Evolutionary conservation across 2,888 invertebrate genomes (phyloP).

Genomic region (Clivina fossor): DNA sequence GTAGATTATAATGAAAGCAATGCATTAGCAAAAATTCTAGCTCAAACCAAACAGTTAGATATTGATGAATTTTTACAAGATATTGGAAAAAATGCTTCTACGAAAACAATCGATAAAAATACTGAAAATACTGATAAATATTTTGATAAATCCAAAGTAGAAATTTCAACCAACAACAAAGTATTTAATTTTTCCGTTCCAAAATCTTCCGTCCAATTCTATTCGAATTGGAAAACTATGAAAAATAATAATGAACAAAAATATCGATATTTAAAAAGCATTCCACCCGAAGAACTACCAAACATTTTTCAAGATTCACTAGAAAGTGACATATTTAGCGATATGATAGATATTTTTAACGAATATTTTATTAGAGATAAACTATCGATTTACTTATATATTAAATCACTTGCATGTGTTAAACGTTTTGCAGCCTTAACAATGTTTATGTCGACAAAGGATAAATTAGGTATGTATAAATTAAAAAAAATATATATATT

Average conservation of each 20-base stretch:
- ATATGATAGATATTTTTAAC: conserved; percentile 58
- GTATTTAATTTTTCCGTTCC: conserved; percentile 54
- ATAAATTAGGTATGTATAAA: conserved; percentile 59
- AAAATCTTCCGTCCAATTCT: conserved; percentile 67
- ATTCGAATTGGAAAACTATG: conserved; percentile 63
- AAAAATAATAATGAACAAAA: conserved; percentile 56
- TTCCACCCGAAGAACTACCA: conserved; percentile 61
- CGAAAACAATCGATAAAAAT: neutral
- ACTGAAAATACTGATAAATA: neutral
- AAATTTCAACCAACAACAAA: conserved; percentile 15
- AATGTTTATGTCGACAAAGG: conserved; percentile 62
- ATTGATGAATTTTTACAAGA: conserved; percentile 15
- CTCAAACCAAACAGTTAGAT: conserved; percentile 19
- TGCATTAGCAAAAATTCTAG: conserved; percentile 19
- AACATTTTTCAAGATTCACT: conserved; percentile 68
- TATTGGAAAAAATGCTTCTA: conserved; percentile 10
- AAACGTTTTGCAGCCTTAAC: conserved; percentile 65
- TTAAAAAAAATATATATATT: neutral
- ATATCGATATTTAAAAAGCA: conserved; percentile 62
- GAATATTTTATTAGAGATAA: conserved; percentile 54
- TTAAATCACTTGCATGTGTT: conserved; percentile 59
- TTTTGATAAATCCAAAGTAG: conserved; percentile 11
- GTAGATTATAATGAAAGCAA: conserved; percentile 39
- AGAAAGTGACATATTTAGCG: conserved; percentile 65
- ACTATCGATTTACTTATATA: conserved; percentile 55